Evolutionary conservation across 2,797 vertebrate genomes (phyloP).

Genomic region (Eulemur mongoz): DNA sequence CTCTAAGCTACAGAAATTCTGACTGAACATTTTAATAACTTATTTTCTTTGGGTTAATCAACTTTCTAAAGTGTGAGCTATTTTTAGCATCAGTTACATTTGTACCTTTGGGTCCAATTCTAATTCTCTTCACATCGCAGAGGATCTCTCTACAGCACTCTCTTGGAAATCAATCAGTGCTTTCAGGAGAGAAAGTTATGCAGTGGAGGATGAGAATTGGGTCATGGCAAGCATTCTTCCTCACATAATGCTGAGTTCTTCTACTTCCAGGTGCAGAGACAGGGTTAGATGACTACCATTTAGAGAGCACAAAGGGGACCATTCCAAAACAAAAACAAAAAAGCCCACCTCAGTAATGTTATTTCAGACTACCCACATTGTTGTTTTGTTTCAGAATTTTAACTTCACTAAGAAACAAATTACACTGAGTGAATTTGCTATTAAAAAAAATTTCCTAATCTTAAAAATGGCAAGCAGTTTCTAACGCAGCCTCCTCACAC

Average conservation of each 20-base stretch:
- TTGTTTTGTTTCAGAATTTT: background rate
- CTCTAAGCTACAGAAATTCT: slow-evolving; percentile 42
- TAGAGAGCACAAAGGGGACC: slow-evolving; percentile 5
- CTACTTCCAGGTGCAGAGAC: slow-evolving; percentile 64
- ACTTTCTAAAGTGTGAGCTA: slow-evolving; percentile 47
- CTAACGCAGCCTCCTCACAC: background rate
- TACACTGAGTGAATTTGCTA: background rate
- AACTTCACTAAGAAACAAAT: background rate
- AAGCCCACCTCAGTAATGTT: background rate
- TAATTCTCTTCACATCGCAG: slow-evolving; percentile 60
- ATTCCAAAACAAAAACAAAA: background rate
- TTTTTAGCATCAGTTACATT: slow-evolving; percentile 60
- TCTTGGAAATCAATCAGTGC: slow-evolving; percentile 74
- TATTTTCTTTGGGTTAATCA: slow-evolving; percentile 56
- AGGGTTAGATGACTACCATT: slow-evolving; percentile 28
- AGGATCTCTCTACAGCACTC: background rate
- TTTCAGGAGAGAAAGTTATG: slow-evolving; percentile 66
- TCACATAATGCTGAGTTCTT: slow-evolving; percentile 55
- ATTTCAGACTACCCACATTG: background rate
- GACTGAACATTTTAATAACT: slow-evolving; percentile 51
- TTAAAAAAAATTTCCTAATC: background rate
- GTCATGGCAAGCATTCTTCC: slow-evolving; percentile 54
- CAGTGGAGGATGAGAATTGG: slow-evolving; percentile 60
- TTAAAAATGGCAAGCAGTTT: background rate
- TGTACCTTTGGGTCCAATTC: slow-evolving; percentile 66